Base-by-base conservation (phyloP, 2,888 invertebrate genomes). In the Bombylius major region DNA sequence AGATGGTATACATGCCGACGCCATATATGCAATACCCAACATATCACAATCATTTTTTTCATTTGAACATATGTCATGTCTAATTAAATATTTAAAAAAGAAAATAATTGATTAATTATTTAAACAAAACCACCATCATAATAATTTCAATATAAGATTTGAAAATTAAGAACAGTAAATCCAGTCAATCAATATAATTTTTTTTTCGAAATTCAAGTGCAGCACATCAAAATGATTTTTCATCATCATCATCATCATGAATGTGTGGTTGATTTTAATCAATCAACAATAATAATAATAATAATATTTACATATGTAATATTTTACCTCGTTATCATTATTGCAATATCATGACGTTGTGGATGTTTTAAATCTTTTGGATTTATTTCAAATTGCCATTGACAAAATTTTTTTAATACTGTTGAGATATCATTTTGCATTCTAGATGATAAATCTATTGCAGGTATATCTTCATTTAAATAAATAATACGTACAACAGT, bases 21-120 rank as follows among this genome's bases (percentile, higher is more conserved):
- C 80, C 50, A 83, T 79, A 68, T 82, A 82, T n/a, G 84, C 83
- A 59, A 84, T 73, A 9, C 85, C 85, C 64, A 83, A 73, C 6
- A 83, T 79, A 58, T 77, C 78, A 64, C 80, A 80, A 55, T 73
- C 74, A 59, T 70, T 67, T 58, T 76, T 75, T 12, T 49, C 32
- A 47, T 62, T 61, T 13, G 76, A 72, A 62, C 80, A 81, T 58
- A 81, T 75, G 65, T 81, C 79, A 64, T 78, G 75, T 63, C 80
- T 77, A 58, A 47, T 63, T 50, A 54, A 54, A 11, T 8, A 42
- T 23, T 23, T 23, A 2, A 23, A 23, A 23, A 23, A 23, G 23
- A 23, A 23, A 23, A 23, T 23, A 23, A 23, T 23, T 23, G 23
- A 23, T n/a, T 36, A 36, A 36, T 36, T 36, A 8, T 36, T 36